These are phyloP conservation scores for Musca domestica DNA, from an alignment of 1,140 invertebrate genomes.

Conservation along the genomic window DNA sequence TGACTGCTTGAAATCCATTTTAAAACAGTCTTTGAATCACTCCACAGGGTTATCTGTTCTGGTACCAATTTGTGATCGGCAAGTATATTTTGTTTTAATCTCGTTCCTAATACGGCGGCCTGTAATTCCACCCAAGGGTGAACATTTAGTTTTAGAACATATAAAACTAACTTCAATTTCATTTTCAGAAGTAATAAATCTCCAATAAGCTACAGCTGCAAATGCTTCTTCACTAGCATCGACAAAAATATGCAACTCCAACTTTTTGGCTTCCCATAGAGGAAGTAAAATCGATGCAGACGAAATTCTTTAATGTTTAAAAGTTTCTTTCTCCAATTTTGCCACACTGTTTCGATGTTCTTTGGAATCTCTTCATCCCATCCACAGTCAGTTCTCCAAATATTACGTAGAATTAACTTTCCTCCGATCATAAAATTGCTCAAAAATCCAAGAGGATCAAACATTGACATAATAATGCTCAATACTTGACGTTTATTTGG, in stretches of 20 bases:
- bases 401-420: neutral
- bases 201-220: constrained; percentile 13
- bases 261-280: neutral
- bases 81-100: neutral
- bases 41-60: neutral
- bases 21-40: neutral
- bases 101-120: neutral
- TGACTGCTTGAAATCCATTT: neutral
- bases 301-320: neutral
- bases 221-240: constrained; percentile 12
- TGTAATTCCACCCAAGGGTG: constrained; percentile 10
- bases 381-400: neutral
- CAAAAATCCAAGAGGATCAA: constrained; percentile 20
- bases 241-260: neutral
- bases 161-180: neutral
- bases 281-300: neutral
- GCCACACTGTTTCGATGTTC: neutral
- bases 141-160: neutral
- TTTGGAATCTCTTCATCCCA: constrained; percentile 4
- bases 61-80: neutral
- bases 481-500: neutral
- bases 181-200: neutral
- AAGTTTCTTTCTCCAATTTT: neutral
- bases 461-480: constrained; percentile 10
- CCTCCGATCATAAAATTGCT: constrained; percentile 54